Base-by-base conservation (phyloP, 2,888 invertebrate genomes). In the Stegophylla sp. region DNA sequence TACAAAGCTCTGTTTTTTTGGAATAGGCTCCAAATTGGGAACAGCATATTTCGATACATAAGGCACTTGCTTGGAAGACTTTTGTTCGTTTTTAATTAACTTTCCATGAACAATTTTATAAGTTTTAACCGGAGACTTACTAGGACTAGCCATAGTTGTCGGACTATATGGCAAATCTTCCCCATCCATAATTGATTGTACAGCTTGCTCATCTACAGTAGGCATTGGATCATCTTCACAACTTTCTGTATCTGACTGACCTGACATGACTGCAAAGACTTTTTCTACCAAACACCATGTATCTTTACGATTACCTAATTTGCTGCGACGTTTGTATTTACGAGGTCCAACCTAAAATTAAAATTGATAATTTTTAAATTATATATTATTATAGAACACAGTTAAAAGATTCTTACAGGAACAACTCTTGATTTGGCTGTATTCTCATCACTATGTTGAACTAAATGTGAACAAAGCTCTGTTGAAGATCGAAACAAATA, bases 401-500 rank as follows among this genome's bases (percentile, higher is more conserved):
- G 12, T 53, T 1, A 1, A 9, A 28, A 56, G 34, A 59, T 34
- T 63, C 61, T 41, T 71, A 79, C 79, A 48, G 79, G 79, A 23
- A 71, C 79, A 41, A 79, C 71, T 79, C 79, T 71, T 9, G 79
- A 84, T 81, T 84, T 84, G 12, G 94, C 94, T 0, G 94, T 94
- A 85, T 94, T 94, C 83, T 92, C 91, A 86, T 94, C 94, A 85
- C 94, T 94, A 85, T 94, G 94, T 85, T 94, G 92, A 67, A 94
- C 94, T 83, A 94, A 89, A 86, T 94, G 94, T 82, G 92, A 91
- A 82, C 94, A 93, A 34, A 94, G 87, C 84, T 94, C 94, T 20
- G 90, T 89, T 3, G 94, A 93, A 0, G 92, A 90, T 34, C 89
- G 88, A 85, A 92, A 89, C 69, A 91, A 89, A 66, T 91, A 90